Evolutionary conservation across 1,140 invertebrate genomes (phyloP), one percentile per base, ranked within the genome.

Genomic region (Bombus fervidus): DNA sequence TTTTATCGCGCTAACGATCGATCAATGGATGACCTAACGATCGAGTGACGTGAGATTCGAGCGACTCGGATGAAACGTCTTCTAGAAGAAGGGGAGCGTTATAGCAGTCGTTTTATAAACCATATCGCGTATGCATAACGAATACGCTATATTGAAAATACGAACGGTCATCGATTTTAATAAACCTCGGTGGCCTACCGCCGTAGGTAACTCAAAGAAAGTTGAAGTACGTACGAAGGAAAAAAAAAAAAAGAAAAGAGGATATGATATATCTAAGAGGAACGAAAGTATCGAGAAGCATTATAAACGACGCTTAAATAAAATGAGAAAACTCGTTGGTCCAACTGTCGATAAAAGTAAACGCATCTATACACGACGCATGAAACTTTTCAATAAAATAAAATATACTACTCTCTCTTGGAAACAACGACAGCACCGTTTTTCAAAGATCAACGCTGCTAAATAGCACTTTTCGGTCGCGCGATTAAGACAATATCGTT

Each of bases 391-490:
- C 78, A 18, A 68, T 66, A 66, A 86, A 80, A 76, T 37, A 81
- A 76, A 69, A 83, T 81, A 73, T 47, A 81, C 57, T 37, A 74
- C 66, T 83, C 37, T 81, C 82, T 73, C 28, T 72, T 81, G 68
- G 68, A 85, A 83, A 80, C 71, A 43, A 82, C 13, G 87, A 87
- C 89, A 90, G 85, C 89, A 86, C 66, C 83, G 68, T 53, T 68
- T 75, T 31, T 75, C 43, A 15, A 68, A 85, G 79, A 85, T 85
- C 69, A 79, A 86, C 75, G 87, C 85, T 75, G 83, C 88, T 91
- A 91, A 91, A 91, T 91, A 91, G 90, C 90, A 91, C 88, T 91
- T 91, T 86, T 91, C 82, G 68, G 81, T 81, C 78, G 74, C 28
- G 76, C 79, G 71, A 90, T 83, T 78, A 76, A 85, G 62, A 41